These are phyloP conservation scores for Agrilus biguttatus DNA, from an alignment of 2,888 invertebrate genomes.

Conservation along the genomic window DNA sequence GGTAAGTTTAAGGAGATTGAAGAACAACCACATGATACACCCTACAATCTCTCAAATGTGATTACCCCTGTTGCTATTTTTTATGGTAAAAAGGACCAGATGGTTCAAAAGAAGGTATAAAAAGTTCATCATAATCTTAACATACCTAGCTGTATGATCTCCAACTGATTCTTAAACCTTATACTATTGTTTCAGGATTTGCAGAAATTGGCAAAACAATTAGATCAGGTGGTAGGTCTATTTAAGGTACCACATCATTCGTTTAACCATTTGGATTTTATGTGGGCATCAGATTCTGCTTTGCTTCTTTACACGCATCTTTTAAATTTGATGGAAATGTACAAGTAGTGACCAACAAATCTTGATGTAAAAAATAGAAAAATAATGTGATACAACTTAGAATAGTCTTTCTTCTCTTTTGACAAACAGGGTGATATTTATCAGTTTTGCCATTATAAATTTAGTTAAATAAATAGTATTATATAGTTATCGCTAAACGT, in stretches of 20 bases:
- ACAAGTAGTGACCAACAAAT: conserved; percentile 9
- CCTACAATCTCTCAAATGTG: conserved; percentile 32
- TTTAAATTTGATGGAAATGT: conserved; percentile 36
- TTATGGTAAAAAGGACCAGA: conserved; percentile 36
- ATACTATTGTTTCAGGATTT: conserved; percentile 35
- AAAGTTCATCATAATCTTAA: neutral
- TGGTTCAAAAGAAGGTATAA: conserved; percentile 33
- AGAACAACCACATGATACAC: conserved; percentile 17
- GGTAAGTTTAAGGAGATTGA: conserved; percentile 9
- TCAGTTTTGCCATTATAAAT: neutral
- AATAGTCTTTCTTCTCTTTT: neutral
- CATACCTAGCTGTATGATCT: too few relatives aligned
- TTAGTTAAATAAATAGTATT: neutral
- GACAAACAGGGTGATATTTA: neutral
- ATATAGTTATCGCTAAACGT: neutral
- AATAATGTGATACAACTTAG: too few relatives aligned
- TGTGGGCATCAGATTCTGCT: conserved; percentile 48
- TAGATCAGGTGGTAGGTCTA: conserved; percentile 40
- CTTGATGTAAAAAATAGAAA: neutral
- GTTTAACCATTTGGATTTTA: conserved; percentile 58
- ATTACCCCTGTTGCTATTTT: conserved; percentile 36
- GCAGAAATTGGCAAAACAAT: conserved; percentile 35
- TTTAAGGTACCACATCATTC: conserved; percentile 39
- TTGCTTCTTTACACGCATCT: conserved; percentile 43
- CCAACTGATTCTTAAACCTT: neutral